Evolutionary conservation across 2,797 vertebrate genomes (phyloP).

Genomic region (Pygocentrus nattereri): DNA sequence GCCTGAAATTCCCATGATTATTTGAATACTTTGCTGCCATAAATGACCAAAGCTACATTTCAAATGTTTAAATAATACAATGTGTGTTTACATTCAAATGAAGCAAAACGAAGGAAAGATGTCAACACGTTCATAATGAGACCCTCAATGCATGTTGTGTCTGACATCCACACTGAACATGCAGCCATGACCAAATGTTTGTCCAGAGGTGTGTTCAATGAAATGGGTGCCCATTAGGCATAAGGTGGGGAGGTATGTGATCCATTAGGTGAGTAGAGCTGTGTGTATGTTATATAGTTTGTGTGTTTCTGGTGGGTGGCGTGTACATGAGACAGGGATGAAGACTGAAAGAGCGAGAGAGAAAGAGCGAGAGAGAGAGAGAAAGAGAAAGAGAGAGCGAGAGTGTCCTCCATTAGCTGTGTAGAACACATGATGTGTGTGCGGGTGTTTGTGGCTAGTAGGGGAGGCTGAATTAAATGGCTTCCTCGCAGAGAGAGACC

Average conservation of each 20-base stretch:
- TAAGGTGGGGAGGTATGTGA: slow-evolving; percentile 8
- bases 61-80: no score
- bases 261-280: slow-evolving; percentile 1
- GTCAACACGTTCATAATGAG: neutral
- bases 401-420: slow-evolving; percentile 45
- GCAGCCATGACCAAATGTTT: neutral
- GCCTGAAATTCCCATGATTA: no score
- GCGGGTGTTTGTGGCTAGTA: slow-evolving; percentile 48
- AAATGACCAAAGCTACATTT: no score
- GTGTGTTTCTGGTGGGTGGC: slow-evolving; percentile 13
- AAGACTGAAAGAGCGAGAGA: slow-evolving; percentile 25
- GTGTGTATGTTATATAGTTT: slow-evolving; percentile 16
- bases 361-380: neutral
- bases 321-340: slow-evolving; percentile 29
- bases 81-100: no score
- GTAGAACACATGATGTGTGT: slow-evolving; percentile 29
- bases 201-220: slow-evolving; percentile 2
- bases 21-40: no score
- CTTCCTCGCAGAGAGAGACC: slow-evolving; percentile 62
- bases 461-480: slow-evolving; percentile 62
- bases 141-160: neutral
- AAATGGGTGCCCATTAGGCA: slow-evolving; percentile 12
- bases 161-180: neutral
- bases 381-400: no score
- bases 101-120: neutral